A percentile compares a stretch with the other conserved stretches of the same genome.
These are phyloP conservation scores for Hydropotes inermis DNA, from an alignment of 2,113 vertebrate species.

Conservation along the genomic window DNA sequence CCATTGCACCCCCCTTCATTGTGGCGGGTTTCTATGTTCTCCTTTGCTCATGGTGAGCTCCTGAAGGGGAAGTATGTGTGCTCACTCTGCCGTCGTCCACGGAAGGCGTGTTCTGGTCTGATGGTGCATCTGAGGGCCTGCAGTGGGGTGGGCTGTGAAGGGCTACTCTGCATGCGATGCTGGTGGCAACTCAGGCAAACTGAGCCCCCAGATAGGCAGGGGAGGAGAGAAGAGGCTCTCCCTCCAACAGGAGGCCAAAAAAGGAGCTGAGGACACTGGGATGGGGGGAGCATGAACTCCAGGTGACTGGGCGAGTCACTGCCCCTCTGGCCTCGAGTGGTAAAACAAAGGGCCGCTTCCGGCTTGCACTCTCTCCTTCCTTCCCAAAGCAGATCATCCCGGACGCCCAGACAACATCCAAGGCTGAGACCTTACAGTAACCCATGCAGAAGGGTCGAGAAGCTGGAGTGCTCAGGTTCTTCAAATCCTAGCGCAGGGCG, in stretches of 20 bases:
- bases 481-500: too few species aligned
- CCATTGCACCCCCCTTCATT: neutral
- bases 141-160: accelerated
- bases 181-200: neutral
- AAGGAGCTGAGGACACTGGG: neutral
- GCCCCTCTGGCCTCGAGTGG: neutral
- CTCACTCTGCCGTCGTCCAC: too few species aligned
- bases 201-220: accelerated
- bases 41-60: accelerated
- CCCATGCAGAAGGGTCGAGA: neutral
- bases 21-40: accelerated
- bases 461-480: neutral
- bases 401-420: neutral
- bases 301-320: neutral
- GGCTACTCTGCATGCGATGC: accelerated
- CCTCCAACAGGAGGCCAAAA: neutral
- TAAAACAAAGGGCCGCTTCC: neutral
- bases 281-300: neutral
- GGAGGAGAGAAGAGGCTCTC: too few species aligned
- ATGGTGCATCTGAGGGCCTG: accelerated
- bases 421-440: neutral
- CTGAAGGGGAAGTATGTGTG: accelerated
- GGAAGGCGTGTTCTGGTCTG: neutral
- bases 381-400: neutral
- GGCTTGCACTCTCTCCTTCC: neutral